phyloP scores from a whole-genome alignment of 1,140 invertebrate species.

The Bradysia coprophila region DNA sequence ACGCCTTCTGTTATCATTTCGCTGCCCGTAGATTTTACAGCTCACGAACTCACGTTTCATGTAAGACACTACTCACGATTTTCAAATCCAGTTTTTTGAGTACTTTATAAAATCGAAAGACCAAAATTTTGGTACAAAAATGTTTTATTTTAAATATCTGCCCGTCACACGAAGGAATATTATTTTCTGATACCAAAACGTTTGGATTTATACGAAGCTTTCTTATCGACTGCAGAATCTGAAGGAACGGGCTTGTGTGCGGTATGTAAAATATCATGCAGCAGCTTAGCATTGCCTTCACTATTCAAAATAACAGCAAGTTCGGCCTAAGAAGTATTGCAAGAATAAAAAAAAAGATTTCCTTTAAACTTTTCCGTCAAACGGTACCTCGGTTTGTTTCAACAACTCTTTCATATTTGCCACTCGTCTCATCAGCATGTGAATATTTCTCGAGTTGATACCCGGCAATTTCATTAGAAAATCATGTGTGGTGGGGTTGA shows the following conservation, averaged over 20 bases:
- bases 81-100: too few relatives aligned
- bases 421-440: constrained; percentile 57
- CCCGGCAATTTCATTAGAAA: constrained; percentile 83
- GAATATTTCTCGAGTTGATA: constrained; percentile 72
- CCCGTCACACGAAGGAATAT: too few relatives aligned
- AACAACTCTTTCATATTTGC: constrained; percentile 48
- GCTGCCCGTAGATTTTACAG: too few relatives aligned
- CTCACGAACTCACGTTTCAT: too few relatives aligned
- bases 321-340: constrained; percentile 31
- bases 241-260: constrained; percentile 29
- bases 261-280: constrained; percentile 41
- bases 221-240: too few relatives aligned
- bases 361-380: neutral
- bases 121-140: too few relatives aligned
- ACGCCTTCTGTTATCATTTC: too few relatives aligned
- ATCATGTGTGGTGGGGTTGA: constrained; percentile 61
- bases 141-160: too few relatives aligned
- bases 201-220: too few relatives aligned
- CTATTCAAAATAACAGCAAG: constrained; percentile 45
- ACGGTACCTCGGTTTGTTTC: constrained; percentile 19
- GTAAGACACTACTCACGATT: too few relatives aligned
- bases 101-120: too few relatives aligned
- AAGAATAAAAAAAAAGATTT: neutral
- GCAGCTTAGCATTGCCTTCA: constrained; percentile 34
- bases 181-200: too few relatives aligned